These are phyloP conservation scores for Chloroceryle inda DNA, from an alignment of 2,797 vertebrate species.

Conservation along the genomic window DNA sequence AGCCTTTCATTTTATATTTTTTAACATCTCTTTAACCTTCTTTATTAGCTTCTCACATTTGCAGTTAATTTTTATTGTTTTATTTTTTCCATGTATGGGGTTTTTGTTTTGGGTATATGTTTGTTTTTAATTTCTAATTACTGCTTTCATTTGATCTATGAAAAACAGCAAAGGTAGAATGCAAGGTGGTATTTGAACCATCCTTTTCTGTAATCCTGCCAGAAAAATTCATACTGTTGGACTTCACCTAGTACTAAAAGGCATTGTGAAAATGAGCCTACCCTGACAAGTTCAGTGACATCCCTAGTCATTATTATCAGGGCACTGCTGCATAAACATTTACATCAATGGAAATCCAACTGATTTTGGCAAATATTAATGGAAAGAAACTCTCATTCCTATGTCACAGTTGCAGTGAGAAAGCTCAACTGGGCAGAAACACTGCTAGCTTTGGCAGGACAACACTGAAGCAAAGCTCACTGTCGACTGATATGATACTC, in stretches of 20 bases:
- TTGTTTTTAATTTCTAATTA: not conserved
- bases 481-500: not conserved
- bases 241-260: not conserved
- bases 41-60: constrained; percentile 17
- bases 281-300: not conserved
- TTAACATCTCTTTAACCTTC: not conserved
- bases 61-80: not conserved
- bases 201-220: not conserved
- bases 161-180: not conserved
- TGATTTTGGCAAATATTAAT: not conserved
- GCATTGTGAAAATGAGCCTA: not conserved
- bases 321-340: not conserved
- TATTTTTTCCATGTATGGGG: not conserved
- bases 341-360: not conserved
- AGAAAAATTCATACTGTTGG: not conserved
- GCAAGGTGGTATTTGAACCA: not conserved
- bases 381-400: not conserved
- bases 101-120: not conserved
- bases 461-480: not conserved
- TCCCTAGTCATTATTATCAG: not conserved
- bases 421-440: not conserved
- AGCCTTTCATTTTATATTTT: not conserved
- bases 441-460: constrained; percentile 5
- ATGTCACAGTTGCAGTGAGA: not conserved
- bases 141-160: not conserved